A percentile compares a stretch with the other conserved stretches of the same genome.
These are phyloP conservation scores for Tokudaia tokunoshimensis DNA, from an alignment of 2,797 vertebrate genomes.

Conservation along the genomic window DNA sequence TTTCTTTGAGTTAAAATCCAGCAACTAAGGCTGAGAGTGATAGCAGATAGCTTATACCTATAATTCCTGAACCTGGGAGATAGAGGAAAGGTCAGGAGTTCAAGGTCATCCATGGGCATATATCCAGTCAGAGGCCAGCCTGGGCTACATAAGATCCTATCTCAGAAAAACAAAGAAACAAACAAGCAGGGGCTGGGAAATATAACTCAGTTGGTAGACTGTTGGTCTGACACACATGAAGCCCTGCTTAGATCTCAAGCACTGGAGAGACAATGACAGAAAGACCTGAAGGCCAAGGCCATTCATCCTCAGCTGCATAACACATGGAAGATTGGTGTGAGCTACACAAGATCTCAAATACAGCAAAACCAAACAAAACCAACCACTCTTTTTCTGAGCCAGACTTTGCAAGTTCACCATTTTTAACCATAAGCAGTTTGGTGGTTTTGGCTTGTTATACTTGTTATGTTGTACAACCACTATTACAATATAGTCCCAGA, in stretches of 20 bases:
- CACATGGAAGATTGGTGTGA: not conserved
- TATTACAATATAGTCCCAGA: not conserved
- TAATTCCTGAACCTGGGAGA: not conserved
- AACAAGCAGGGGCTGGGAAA: not conserved
- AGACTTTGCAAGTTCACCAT: not conserved
- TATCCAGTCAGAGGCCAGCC: not conserved
- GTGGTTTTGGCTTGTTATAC: not conserved
- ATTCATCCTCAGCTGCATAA: not conserved
- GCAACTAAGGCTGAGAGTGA: not conserved
- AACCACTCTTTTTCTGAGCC: not conserved
- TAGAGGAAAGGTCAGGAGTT: not conserved
- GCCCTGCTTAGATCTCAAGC: not conserved
- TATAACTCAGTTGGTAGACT: not conserved
- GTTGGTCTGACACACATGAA: not conserved
- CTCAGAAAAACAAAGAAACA: not conserved
- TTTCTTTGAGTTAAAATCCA: slow-evolving; percentile 37
- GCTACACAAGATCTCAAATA: not conserved
- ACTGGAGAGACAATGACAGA: not conserved
- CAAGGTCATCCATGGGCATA: not conserved
- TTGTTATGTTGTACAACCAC: not conserved
- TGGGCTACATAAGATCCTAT: not conserved
- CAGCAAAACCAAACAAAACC: not conserved
- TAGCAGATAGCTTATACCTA: no score
- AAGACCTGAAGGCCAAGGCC: not conserved
- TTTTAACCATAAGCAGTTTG: not conserved